Base-by-base conservation (phyloP, 2,888 invertebrate genomes). In the Lordiphosa andalusiaca region DNA sequence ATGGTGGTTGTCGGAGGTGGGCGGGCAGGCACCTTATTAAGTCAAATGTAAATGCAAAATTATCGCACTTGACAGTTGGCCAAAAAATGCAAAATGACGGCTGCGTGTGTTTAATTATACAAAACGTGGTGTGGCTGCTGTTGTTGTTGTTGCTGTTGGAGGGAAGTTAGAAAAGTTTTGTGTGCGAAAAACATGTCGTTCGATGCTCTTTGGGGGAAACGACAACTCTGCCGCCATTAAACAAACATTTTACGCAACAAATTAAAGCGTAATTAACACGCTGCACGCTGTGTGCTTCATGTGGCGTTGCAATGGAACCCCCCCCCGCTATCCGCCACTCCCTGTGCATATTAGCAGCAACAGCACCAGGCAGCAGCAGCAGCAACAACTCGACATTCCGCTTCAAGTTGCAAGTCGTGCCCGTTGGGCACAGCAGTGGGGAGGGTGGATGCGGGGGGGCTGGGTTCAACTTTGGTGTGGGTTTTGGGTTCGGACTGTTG, bases 171-270 rank as follows among this genome's bases (percentile, higher is more conserved):
- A 35, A 46, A 50, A 51, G 16, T 35, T 41, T 41, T 51, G 57
- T 35, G 25, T 33, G n/a, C 25, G 39, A 81, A 76, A 76, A 78
- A 80, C 77, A 77, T 77, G 84, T 69, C 64, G 64, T 42, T 58
- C 40, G 25, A n/a, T 12, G 41, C 25, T 62, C 56, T 62, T 35
- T 36, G 25, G 47, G 41, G 44, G 57, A 50, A 58, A 52, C 57
- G 66, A 50, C 39, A 61, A 60, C 52, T 49, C 82, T 68, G 78
- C 74, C 81, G 78, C 74, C 84, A 83, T 83, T 85, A 85, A 83
- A 69, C 69, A 83, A 85, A 83, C 84, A 85, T 85, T 85, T 80
- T 85, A 85, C 85, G 85, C 85, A 84, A 78, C 77, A 78, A 78
- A 85, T 80, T 80, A 80, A 80, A 80, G 73, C 84, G 81, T 80